These are phyloP conservation scores for Conchocele bisecta DNA, from an alignment of 2,888 invertebrate genomes.

Conservation along the genomic window DNA sequence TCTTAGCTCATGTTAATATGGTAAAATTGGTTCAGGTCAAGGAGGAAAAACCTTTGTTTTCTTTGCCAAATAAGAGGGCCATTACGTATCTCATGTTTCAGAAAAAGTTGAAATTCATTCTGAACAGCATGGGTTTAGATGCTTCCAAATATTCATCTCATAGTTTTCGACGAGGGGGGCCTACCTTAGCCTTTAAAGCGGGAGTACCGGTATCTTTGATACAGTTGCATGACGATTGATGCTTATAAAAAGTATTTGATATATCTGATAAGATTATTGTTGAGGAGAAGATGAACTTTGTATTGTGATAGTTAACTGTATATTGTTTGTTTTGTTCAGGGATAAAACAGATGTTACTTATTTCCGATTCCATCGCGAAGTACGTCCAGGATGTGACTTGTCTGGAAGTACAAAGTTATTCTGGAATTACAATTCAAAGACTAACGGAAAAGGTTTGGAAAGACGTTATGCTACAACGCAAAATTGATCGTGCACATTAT, in stretches of 20 bases:
- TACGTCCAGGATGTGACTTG: too few species aligned
- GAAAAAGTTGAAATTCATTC: background rate
- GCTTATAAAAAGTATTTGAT: conserved; percentile 9
- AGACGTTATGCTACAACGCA: too few species aligned
- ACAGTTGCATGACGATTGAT: conserved; percentile 21
- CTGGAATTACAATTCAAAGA: too few species aligned
- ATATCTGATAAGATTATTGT: conserved; percentile 10
- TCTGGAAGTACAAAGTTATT: too few species aligned
- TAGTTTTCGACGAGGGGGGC: conserved; percentile 12
- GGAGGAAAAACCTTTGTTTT: too few species aligned
- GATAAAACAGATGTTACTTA: too few species aligned
- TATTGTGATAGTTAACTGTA: too few species aligned
- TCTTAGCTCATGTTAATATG: conserved; percentile 14
- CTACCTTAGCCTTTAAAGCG: background rate
- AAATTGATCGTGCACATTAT: too few species aligned
- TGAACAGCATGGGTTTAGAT: background rate
- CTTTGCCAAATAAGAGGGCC: background rate
- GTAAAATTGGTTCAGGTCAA: background rate
- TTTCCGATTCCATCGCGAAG: too few species aligned
- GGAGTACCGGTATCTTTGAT: conserved; percentile 7
- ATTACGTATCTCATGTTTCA: conserved; percentile 1
- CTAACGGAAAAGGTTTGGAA: too few species aligned
- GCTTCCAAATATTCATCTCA: conserved; percentile 1
- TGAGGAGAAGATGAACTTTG: too few species aligned
- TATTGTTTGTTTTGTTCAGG: too few species aligned